phyloP scores from a whole-genome alignment of 2,888 invertebrate genomes.

The Xylophagus ater region DNA sequence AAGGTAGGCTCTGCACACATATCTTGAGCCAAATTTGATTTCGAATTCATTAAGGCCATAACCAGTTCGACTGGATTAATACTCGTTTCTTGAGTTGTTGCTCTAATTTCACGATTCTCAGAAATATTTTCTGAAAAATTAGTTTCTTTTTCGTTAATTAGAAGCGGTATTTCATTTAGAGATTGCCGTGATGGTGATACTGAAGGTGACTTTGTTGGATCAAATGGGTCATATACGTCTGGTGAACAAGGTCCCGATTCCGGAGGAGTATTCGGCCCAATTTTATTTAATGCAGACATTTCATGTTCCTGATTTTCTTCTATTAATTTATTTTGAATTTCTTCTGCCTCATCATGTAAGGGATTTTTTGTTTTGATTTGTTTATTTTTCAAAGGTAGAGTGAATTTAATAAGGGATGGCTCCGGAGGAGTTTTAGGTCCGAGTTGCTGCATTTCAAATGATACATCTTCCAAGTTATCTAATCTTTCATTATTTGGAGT shows the following conservation, averaged over 20 bases:
- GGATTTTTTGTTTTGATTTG: constrained; percentile 49
- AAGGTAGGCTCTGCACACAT: not conserved
- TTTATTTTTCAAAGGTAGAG: constrained; percentile 43
- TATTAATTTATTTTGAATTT: constrained; percentile 31
- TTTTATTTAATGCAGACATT: constrained; percentile 36
- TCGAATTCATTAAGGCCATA: constrained; percentile 45
- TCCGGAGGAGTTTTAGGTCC: constrained; percentile 69
- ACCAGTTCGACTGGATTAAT: constrained; percentile 49
- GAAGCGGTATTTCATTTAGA: too few species aligned
- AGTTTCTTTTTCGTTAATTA: constrained; percentile 12
- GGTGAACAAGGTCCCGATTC: constrained; percentile 60
- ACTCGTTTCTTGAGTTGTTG: constrained; percentile 35
- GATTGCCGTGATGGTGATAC: constrained; percentile 36
- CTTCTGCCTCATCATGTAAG: constrained; percentile 46
- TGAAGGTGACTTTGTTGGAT: constrained; percentile 67
- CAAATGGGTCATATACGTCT: constrained; percentile 83
- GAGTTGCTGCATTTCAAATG: constrained; percentile 34
- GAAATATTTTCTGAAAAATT: constrained; percentile 12
- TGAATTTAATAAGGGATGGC: constrained; percentile 51
- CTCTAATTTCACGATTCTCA: constrained; percentile 3
- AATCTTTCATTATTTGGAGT: constrained; percentile 21
- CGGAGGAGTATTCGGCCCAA: constrained; percentile 63
- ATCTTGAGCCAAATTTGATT: constrained; percentile 19
- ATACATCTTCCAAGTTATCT: constrained; percentile 15
- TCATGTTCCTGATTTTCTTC: constrained; percentile 5